Conservation (phyloP, 1,140 invertebrate genomes). For the Melitaea cinxia region DNA sequence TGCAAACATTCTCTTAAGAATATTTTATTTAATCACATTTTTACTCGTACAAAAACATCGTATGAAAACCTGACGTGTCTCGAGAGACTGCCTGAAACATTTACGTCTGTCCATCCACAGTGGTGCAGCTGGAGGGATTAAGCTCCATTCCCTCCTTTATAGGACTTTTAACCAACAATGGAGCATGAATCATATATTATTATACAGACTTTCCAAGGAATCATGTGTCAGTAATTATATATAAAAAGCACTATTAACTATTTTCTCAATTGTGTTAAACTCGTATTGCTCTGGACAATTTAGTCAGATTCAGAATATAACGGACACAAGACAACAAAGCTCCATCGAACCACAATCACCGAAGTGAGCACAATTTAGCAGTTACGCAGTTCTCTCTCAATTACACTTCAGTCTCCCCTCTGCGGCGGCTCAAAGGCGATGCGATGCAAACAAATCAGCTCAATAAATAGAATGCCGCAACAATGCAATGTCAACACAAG, state of each 20-base stretch:
- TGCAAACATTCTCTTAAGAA: no score
- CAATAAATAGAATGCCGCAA: constrained; percentile 61
- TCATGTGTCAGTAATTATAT: no score
- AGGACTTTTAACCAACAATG: no score
- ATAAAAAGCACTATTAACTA: not conserved
- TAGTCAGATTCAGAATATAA: not conserved
- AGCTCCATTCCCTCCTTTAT: no score
- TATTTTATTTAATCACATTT: no score
- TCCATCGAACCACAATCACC: constrained; percentile 32
- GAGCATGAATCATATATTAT: no score
- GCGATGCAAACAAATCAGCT: constrained; percentile 68
- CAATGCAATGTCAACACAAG: constrained; percentile 68
- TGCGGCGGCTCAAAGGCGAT: constrained; percentile 46
- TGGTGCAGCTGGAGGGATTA: no score
- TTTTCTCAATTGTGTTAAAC: not conserved
- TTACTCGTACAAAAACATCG: no score
- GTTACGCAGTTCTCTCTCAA: constrained; percentile 59
- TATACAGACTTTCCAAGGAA: no score
- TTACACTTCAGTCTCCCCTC: constrained; percentile 45
- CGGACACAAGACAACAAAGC: constrained; percentile 28
- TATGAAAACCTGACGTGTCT: no score
- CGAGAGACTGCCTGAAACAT: no score
- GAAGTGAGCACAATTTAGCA: constrained; percentile 51
- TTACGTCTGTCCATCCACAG: no score
- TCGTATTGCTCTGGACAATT: not conserved